phyloP scores from a whole-genome alignment of 1,140 invertebrate species.

The Pseudomyrmex sp. region DNA sequence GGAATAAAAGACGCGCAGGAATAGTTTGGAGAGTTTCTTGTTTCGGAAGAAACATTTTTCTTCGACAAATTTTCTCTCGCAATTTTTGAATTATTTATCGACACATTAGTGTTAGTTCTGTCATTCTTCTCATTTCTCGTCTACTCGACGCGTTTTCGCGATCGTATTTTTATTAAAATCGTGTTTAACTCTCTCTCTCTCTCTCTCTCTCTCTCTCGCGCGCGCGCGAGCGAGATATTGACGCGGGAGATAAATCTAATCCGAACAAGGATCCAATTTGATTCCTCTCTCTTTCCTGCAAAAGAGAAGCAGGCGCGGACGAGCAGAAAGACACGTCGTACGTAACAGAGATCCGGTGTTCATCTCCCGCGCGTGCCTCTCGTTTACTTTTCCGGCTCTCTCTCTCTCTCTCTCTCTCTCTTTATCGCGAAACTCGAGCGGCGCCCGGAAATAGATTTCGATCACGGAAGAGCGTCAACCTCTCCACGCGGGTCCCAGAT shows the following conservation, averaged over 20 bases:
- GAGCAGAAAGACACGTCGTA: slow-evolving; percentile 23
- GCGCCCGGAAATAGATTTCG: slow-evolving; percentile 46
- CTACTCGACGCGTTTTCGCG: too few species aligned
- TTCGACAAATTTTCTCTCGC: background rate
- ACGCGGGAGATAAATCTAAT: slow-evolving; percentile 35
- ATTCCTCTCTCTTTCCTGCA: slow-evolving; percentile 14
- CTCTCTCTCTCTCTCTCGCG: too few species aligned
- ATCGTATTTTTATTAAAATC: background rate
- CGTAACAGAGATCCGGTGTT: slow-evolving; percentile 44
- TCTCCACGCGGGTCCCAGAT: background rate
- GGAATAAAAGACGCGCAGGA: slow-evolving; percentile 19
- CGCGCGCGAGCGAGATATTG: background rate
- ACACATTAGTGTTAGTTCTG: background rate
- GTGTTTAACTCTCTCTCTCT: slow-evolving; percentile 3
- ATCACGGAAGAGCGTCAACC: slow-evolving; percentile 7
- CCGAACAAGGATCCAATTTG: background rate
- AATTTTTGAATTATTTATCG: background rate
- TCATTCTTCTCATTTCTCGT: background rate
- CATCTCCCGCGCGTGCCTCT: slow-evolving; percentile 27
- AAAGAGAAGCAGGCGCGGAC: background rate
- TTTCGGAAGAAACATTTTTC: slow-evolving; percentile 21
- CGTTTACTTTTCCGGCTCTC: slow-evolving; percentile 12
- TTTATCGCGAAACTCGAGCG: background rate
- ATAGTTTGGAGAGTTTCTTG: background rate
- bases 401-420: too few species aligned